Evolutionary conservation across 2,797 vertebrate genomes (phyloP).

Genomic region (Aphelocoma californica): DNA sequence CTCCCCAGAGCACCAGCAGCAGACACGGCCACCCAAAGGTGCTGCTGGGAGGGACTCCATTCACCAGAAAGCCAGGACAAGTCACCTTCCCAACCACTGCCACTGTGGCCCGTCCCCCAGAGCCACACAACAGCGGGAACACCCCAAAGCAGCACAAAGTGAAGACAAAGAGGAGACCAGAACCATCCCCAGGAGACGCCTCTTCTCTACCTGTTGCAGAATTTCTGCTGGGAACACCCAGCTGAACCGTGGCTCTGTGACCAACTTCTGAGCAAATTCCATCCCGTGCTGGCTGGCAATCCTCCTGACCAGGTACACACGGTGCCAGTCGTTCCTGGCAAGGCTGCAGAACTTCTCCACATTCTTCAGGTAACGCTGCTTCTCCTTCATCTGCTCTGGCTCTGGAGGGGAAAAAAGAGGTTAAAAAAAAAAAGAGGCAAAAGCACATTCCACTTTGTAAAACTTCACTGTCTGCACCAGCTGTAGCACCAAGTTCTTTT

Average conservation of each 20-base stretch:
- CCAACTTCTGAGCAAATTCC: constrained; percentile 83
- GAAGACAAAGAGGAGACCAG: not conserved
- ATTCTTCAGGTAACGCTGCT: constrained; percentile 44
- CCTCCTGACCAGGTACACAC: constrained; percentile 87
- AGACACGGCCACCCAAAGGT: not conserved
- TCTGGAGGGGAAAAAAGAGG: not conserved
- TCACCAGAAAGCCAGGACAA: not conserved
- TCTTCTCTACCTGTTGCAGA: constrained; percentile 68
- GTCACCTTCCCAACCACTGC: not conserved
- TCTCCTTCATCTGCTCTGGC: not conserved
- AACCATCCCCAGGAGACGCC: not conserved
- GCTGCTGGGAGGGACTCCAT: not conserved
- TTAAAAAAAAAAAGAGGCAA: not conserved
- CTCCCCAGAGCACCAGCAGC: not conserved
- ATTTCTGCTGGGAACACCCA: constrained; percentile 89
- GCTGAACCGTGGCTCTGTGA: constrained; percentile 21
- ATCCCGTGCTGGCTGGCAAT: constrained; percentile 81
- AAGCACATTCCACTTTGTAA: not conserved
- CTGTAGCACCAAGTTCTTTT: not conserved
- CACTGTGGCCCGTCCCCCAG: fast-evolving
- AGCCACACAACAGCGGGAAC: not conserved
- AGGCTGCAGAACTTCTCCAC: constrained; percentile 74
- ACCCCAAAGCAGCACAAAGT: not conserved
- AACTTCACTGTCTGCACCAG: not conserved
- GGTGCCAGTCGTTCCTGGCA: constrained; percentile 83